Conservation (phyloP, 1,140 invertebrate species). For the Charaxes varanes region DNA sequence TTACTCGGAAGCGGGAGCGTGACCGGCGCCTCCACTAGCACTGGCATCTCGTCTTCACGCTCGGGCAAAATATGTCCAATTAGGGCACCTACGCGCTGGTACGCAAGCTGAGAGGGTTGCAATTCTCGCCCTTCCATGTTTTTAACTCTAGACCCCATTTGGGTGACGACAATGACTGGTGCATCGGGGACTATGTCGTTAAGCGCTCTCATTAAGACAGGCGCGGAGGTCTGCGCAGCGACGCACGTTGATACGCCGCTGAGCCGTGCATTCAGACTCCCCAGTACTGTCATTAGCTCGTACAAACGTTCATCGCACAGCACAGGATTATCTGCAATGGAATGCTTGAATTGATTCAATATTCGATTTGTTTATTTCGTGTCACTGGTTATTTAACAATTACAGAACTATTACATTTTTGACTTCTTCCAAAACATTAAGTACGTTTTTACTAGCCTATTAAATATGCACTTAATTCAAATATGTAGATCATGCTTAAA, state of each 20-base stretch:
- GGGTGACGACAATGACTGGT: slow-evolving; percentile 43
- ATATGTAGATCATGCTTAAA: no score
- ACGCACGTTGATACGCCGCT: slow-evolving; percentile 76
- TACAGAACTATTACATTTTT: no score
- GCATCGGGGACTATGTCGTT: slow-evolving; percentile 53
- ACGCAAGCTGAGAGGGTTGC: slow-evolving; percentile 36
- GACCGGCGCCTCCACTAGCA: slow-evolving; percentile 60
- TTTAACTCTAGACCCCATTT: slow-evolving; percentile 24
- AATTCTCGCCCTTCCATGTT: slow-evolving; percentile 24
- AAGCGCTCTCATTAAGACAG: slow-evolving; percentile 58
- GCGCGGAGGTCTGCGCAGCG: slow-evolving; percentile 65
- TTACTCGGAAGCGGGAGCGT: slow-evolving; percentile 49
- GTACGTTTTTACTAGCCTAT: no score
- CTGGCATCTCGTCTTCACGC: slow-evolving; percentile 61
- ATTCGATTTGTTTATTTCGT: no score
- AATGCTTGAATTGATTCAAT: slow-evolving; percentile 7
- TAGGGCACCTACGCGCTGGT: slow-evolving; percentile 41
- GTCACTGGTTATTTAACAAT: no score
- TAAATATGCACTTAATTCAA: no score
- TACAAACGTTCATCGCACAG: slow-evolving; percentile 81
- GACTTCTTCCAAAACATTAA: no score
- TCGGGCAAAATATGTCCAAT: slow-evolving; percentile 66
- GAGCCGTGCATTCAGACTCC: slow-evolving; percentile 80
- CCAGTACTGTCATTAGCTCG: slow-evolving; percentile 79
- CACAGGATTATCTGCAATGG: slow-evolving; percentile 82